These are phyloP conservation scores for Hypothenemus hampei DNA, from an alignment of 1,140 invertebrate genomes.

Conservation along the genomic window DNA sequence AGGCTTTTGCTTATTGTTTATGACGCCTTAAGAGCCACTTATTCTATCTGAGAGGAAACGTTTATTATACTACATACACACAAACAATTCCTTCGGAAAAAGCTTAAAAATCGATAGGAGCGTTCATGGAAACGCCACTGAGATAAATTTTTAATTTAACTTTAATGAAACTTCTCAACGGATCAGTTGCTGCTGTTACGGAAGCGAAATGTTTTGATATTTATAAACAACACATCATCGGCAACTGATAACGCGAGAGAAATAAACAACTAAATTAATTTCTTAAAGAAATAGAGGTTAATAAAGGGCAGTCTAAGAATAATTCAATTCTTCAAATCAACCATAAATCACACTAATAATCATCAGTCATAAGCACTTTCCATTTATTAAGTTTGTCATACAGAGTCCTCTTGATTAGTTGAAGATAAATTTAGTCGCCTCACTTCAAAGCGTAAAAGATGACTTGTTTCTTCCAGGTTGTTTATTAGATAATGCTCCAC, in stretches of 20 bases:
- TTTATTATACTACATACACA: no score
- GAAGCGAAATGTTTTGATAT: not conserved
- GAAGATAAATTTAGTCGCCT: no score
- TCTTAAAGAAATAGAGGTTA: not conserved
- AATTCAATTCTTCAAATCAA: not conserved
- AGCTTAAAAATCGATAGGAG: no score
- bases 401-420: no score
- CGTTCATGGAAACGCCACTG: no score
- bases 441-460: not conserved
- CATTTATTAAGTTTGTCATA: no score
- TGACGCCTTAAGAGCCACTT: constrained; percentile 4
- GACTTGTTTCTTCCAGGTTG: constrained; percentile 64
- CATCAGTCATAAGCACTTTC: no score
- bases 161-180: no score
- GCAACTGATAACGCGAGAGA: not conserved
- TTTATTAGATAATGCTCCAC: constrained; percentile 73
- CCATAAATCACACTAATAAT: no score
- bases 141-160: no score
- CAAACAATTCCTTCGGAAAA: no score
- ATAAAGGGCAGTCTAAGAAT: not conserved
- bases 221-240: not conserved
- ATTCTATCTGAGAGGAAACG: not conserved
- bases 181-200: no score
- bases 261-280: not conserved
- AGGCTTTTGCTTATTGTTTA: constrained; percentile 14